Evolutionary conservation across 1,140 invertebrate species (phyloP), one percentile per base, ranked within the genome.

Genomic region (Apis cerana): DNA sequence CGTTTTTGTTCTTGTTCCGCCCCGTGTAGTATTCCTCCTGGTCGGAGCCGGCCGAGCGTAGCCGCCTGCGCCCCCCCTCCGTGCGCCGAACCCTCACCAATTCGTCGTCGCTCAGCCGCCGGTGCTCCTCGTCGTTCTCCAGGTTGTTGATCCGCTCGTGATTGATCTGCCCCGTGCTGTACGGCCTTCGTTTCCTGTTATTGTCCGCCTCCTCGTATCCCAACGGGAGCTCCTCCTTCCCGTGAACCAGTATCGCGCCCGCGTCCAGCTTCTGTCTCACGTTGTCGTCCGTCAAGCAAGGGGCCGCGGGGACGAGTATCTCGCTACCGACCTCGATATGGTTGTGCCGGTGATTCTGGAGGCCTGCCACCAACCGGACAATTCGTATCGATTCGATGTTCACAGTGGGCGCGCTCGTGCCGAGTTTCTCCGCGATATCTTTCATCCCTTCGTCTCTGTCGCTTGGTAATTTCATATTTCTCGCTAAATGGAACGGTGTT

Each of bases 211-310:
- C 61, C 43, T 86, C 83, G 84, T 90, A 88, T 17, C 86, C 89
- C 69, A 93, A 87, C 1, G 96, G 96, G 78, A 97, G 91, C 90
- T 97, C 96, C 90, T 97, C 96, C 83, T 95, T 95, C 27, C 96
- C 96, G 79, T 96, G 95, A 0, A 97, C 96, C 17, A 94, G 79
- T 68, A 94, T 94, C 13, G 94, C 93, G 1, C 93, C 93, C 10
- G 91, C 84, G 84, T 93, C 92, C 61, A 94, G 86, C 81, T 94
- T 94, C 77, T 93, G 92, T 9, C 91, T 85, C 64, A 94, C 92
- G 84, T 93, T 92, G 89, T 94, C 92, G 75, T 94, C 92, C 19
- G 87, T 93, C 48, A 90, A 64, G 67, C 89, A 88, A 8, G 88
- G 88, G 17, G 85, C 90, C 8, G 91, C 82, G 15, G 92, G 88